Evolutionary conservation across 2,888 invertebrate species (phyloP), one percentile per base, ranked within the genome.

Genomic region (Spilosoma lubricipeda): DNA sequence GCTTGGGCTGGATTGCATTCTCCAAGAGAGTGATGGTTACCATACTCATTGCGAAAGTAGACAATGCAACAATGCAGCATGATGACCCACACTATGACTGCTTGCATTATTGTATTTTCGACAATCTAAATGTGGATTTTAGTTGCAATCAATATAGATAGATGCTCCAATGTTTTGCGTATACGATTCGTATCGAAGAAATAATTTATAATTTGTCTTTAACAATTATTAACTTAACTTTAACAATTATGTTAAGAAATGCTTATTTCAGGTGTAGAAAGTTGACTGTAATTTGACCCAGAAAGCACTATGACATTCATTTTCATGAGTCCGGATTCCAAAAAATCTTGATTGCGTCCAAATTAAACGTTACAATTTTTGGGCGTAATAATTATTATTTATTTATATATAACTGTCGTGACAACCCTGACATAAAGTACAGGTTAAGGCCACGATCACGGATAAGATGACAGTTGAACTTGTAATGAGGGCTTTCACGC

Each of bases 401-500:
- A 67, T 45, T 70, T 13, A 56, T 27, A 15, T 27, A 70, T 39
- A 39, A 33, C 1, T 7, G 13, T 69, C 27, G 27, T 59, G 77
- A 48, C 76, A 76, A 70, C 82, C 82, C 68, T 84, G 59, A 39
- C 27, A 66, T 27, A 64, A 79, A 77, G 73, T 70, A 71, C 81
- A 82, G 72, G 74, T 78, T 78, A 82, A 82, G 70, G 72, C 71
- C 70, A n/a, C 42, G 75, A 71, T 75, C 77, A 48, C 70, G 74
- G 70, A 75, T 79, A 73, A 83, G 76, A 78, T 81, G 83, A 85
- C 85, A 85, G 84, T 81, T 81, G 75, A 79, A 82, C 84, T 79
- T 80, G 78, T 79, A 84, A 78, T 71, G 75, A 48, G 20, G 80
- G 82, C 86, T 84, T 84, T 84, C 84, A 72, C 84, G 67, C 76